A percentile compares a stretch with the other conserved stretches of the same genome.
These are phyloP conservation scores for Tetropium fuscum DNA, from an alignment of 2,888 invertebrate species.

Conservation along the genomic window DNA sequence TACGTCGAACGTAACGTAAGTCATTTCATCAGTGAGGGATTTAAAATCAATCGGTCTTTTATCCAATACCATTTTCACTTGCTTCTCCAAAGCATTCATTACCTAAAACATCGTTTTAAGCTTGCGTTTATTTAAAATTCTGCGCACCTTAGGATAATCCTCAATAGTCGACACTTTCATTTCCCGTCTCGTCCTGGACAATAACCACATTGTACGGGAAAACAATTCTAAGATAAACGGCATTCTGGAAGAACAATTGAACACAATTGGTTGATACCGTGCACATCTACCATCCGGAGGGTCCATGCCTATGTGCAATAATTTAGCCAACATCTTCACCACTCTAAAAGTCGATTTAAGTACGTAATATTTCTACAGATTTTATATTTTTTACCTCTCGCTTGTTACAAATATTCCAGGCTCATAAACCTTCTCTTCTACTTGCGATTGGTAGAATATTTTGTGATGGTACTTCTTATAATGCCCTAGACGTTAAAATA, in stretches of 20 bases:
- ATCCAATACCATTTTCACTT: slow-evolving; percentile 57
- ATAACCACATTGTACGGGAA: slow-evolving; percentile 61
- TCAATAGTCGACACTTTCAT: slow-evolving; percentile 60
- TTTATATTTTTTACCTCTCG: slow-evolving; percentile 52
- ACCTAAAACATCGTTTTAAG: slow-evolving; percentile 47
- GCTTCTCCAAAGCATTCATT: slow-evolving; percentile 58
- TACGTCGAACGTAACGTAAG: slow-evolving; percentile 53
- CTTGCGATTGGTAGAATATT: slow-evolving; percentile 57
- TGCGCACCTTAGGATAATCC: slow-evolving; percentile 62
- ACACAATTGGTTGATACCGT: slow-evolving; percentile 60
- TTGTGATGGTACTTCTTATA: slow-evolving; percentile 56
- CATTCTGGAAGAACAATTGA: slow-evolving; percentile 53
- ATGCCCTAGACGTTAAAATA: too few species aligned
- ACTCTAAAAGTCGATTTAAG: slow-evolving; percentile 47
- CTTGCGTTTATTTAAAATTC: slow-evolving; percentile 1
- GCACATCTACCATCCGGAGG: slow-evolving; percentile 54
- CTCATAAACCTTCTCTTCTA: slow-evolving; percentile 59
- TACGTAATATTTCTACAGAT: neutral
- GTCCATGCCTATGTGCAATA: slow-evolving; percentile 58
- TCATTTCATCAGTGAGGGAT: slow-evolving; percentile 54
- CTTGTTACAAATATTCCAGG: slow-evolving; percentile 58
- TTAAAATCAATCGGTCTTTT: slow-evolving; percentile 57
- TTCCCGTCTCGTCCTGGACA: slow-evolving; percentile 61
- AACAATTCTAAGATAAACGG: slow-evolving; percentile 62
- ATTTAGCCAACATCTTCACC: slow-evolving; percentile 56